Evolutionary conservation across 1,140 invertebrate genomes (phyloP), one percentile per base, ranked within the genome.

Genomic region (Drosophila grimshawi): DNA sequence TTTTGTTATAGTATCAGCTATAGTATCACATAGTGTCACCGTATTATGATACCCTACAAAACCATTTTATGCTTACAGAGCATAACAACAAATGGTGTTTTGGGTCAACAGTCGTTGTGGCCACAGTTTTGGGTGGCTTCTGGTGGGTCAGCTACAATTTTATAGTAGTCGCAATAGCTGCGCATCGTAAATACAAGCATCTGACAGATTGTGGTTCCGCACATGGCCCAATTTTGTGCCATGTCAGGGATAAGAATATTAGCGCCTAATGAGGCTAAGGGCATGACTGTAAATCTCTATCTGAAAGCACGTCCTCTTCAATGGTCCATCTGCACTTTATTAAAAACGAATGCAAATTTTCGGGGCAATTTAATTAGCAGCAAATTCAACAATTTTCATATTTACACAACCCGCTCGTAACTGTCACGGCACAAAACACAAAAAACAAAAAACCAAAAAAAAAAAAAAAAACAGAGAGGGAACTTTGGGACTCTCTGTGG

Each of bases 371-470:
- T 88, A 88, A 88, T 88, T 88, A 88, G 85, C 80, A 88, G 85
- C 77, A 88, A 88, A 88, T 88, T 88, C 74, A 88, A 88, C 82
- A 80, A 80, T 83, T 89, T 88, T 81, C 85, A 75, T 68, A 53
- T 69, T 74, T 68, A 52, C 11, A 45, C 48, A 49, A 55, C 60
- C 43, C 59, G 45, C 65, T 68, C 64, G 62, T 62, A 65, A 71
- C 65, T 71, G 61, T 66, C 62, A 67, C 64, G 56, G 19, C 10
- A 19, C 10, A 35, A 27, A 6, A 11, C 10, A 61, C 27, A 57
- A 32, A 51, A 11, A 61, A 27, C 6, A 4, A 29, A 7, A 51
- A 41, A 33, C 10, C n/a, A 11, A 27, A 61, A 29, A 57, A 32
- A 51, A 11, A 61, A 27, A 19, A 8, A 29, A 7, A 51, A 41